Conservation (phyloP, 2,888 invertebrate species). For the Chorisops tibialis region DNA sequence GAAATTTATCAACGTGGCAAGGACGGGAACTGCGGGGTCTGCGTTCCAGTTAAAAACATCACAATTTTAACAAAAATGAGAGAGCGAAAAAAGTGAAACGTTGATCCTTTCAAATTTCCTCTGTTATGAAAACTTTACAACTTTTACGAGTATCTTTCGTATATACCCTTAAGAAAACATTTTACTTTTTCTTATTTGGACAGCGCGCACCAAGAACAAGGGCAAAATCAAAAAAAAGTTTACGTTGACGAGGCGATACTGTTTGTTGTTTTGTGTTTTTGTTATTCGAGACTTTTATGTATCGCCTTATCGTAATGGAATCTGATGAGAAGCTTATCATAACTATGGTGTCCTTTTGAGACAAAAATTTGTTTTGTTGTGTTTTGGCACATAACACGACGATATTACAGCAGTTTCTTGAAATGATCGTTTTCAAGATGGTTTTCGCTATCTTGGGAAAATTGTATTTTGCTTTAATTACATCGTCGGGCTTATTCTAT, state of each 20-base stretch:
- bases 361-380: background rate
- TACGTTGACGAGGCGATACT: background rate
- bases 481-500: no score
- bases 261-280: constrained; percentile 8
- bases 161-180: background rate
- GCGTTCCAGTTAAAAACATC: background rate
- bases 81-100: background rate
- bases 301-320: constrained; percentile 19
- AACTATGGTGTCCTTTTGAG: background rate
- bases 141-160: constrained; percentile 2
- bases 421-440: no score
- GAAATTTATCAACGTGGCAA: constrained; percentile 2
- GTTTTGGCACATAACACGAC: background rate
- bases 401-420: no score
- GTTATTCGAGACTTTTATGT: constrained; percentile 7
- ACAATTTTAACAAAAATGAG: background rate
- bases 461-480: no score
- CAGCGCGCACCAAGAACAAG: background rate
- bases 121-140: background rate
- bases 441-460: no score
- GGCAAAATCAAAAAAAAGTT: background rate
- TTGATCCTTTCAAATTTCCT: background rate
- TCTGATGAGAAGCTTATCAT: constrained; percentile 13
- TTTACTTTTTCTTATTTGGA: background rate
- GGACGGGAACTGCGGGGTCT: background rate